Evolutionary conservation across 1,140 invertebrate species (phyloP).

Genomic region (Lepidurus apus): DNA sequence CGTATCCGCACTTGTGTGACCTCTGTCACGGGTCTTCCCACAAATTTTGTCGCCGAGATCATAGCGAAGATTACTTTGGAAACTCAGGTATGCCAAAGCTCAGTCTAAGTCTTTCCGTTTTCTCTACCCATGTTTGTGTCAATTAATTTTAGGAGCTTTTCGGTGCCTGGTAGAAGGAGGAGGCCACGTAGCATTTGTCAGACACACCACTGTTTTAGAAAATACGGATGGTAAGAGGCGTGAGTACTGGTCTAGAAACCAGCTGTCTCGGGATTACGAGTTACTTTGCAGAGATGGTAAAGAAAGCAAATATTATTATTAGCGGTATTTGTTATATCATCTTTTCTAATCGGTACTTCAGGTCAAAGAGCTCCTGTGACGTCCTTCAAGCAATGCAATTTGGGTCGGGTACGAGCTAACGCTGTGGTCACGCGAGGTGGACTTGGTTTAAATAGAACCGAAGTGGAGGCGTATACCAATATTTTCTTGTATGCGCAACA

Average conservation of each 20-base stretch:
- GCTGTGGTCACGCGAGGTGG: constrained; percentile 81
- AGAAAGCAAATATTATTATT: constrained; percentile 33
- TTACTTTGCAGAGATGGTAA: constrained; percentile 85
- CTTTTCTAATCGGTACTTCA: constrained; percentile 2
- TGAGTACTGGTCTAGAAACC: constrained; percentile 89
- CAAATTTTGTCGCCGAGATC: constrained; percentile 73
- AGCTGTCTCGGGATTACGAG: constrained; percentile 86
- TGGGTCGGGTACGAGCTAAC: constrained; percentile 85
- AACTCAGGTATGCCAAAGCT: constrained; percentile 55
- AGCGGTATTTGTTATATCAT: neutral
- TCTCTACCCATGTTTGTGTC: neutral
- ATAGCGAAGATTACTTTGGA: constrained; percentile 82
- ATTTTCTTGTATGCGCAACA: constrained; percentile 85
- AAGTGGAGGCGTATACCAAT: constrained; percentile 77
- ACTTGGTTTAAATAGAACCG: constrained; percentile 65
- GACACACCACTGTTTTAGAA: constrained; percentile 83
- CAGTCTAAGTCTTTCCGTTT: neutral
- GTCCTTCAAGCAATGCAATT: constrained; percentile 77
- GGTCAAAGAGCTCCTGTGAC: constrained; percentile 57
- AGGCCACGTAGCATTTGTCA: constrained; percentile 90
- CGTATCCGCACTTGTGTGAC: constrained; percentile 71
- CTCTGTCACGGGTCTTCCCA: constrained; percentile 82
- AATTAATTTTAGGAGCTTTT: constrained; percentile 60
- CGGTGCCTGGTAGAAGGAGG: constrained; percentile 90
- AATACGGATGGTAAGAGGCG: constrained; percentile 82